Percentiles rank a stretch among this genome's conserved stretches.
These are phyloP conservation scores for Rhyacichthys aspro DNA, from an alignment of 2,797 vertebrate genomes.

Conservation along the genomic window DNA sequence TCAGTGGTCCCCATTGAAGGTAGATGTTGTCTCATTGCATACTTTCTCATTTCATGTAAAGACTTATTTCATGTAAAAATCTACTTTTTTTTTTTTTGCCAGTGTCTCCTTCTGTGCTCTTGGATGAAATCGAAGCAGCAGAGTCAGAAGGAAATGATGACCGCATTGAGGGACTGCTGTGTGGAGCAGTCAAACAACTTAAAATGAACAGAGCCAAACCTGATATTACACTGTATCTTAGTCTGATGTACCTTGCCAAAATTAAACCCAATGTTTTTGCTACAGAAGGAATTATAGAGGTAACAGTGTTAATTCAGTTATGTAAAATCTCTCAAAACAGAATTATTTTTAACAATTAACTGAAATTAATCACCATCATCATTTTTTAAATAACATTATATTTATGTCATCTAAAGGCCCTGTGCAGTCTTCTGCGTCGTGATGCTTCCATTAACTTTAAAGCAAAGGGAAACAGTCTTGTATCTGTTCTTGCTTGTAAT, in stretches of 20 bases:
- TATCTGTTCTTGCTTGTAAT: conserved; percentile 95
- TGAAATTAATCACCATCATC: too few species aligned
- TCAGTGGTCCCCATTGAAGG: conserved; percentile 98
- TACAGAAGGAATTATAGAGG: conserved; percentile 97
- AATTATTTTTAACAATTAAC: neutral
- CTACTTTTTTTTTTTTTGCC: neutral
- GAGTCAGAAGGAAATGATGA: conserved; percentile 95
- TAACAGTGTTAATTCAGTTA: conserved; percentile 49
- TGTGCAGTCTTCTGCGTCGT: conserved; percentile 94
- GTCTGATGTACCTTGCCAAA: conserved; percentile 97
- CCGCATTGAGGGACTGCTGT: conserved; percentile 93
- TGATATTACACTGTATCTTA: conserved; percentile 91
- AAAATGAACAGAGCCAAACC: conserved; percentile 95
- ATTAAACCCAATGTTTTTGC: conserved; percentile 98
- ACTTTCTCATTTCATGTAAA: neutral
- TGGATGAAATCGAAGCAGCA: conserved; percentile 95
- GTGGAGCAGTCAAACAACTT: conserved; percentile 94
- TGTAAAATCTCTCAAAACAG: too few species aligned
- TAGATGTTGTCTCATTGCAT: conserved; percentile 48
- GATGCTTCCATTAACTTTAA: conserved; percentile 98
- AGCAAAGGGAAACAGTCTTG: conserved; percentile 96
- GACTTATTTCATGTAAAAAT: neutral
- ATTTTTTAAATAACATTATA: neutral
- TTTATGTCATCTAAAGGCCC: conserved; percentile 77
- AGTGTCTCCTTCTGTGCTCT: conserved; percentile 88